Evolutionary conservation across 2,797 vertebrate genomes (phyloP), one percentile per base, ranked within the genome.

Genomic region (Pyrocephalus nanus): DNA sequence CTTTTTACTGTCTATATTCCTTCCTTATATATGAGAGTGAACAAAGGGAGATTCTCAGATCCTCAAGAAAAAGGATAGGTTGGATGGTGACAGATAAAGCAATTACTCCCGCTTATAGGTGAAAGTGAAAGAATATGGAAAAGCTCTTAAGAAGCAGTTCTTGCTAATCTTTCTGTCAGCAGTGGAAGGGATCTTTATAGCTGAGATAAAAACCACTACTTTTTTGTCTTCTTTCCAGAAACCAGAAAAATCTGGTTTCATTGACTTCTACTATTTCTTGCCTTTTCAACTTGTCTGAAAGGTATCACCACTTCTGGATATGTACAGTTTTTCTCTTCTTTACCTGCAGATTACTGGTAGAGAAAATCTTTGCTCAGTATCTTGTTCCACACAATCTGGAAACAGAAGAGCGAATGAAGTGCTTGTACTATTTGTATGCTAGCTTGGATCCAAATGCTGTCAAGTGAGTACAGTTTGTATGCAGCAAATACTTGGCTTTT

Each of bases 391-490:
- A 99, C 97, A 99, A 98, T 97, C 97, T 99, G 92, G 99, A 99
- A 98, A 99, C 99, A 1, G 99, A 99, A 98, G 99, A 99, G 94
- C 98, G 99, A 97, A 99, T 99, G 99, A 99, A 99, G 95, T 99
- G 99, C 98, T 98, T 99, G 29, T 99, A 99, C 98, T 99, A 99
- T 97, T 98, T 99, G 96, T 99, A 99, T 64, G 99, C 99, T 96
- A 99, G 99, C 92, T 98, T 99, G 98, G 99, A 99, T 97, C 99
- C 99, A 81, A 99, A 99, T 85, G 99, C 99, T 93, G 99, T 99
- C 89, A 99, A 99, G 99, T 99, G 94, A 98, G 98, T 98, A 61
- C 72, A 67, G 60, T 77, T 92, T 84, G 79, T 57, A 82, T 64
- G 80, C 51, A 54, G 26, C n/a, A 69, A 78, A 61, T 86, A 32